Evolutionary conservation across 2,113 vertebrate genomes (phyloP), one percentile per base, ranked within the genome.

Genomic region (Noturus placidus): DNA sequence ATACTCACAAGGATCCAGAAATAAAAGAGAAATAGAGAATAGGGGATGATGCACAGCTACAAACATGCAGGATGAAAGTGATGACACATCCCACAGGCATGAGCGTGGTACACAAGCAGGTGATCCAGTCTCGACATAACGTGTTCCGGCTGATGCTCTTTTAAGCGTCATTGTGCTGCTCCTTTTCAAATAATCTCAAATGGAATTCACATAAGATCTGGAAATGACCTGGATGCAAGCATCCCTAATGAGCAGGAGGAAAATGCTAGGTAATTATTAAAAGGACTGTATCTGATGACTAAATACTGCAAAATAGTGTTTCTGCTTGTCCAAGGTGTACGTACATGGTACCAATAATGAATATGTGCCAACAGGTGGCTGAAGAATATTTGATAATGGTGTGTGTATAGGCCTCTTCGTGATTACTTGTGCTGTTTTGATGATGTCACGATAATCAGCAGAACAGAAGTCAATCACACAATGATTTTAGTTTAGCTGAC

Each of bases 11-110:
- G n/a, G 72, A 61, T 61, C 10, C 15, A 46, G 2, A 72, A 42
- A 72, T 74, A 72, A 30, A 70, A 91, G 92, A 90, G 91, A 87
- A 90, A 90, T 70, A 70, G 87, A 92, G 88, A 91, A 52, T 13
- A 80, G 19, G 67, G 13, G 25, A 79, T 81, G 30, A 82, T 46
- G 72, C 69, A 70, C 61, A 74, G 82, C 46, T 9, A 81, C 14
- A 69, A 81, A 35, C 35, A 81, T 38, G 25, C 27, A 63, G 69
- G 84, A 72, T n/a, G 76, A 81, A 74, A 81, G 65, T 57, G 50
- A 52, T 78, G 59, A 90, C 42, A 80, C 57, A 86, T 63, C 11
- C 3, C 33, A 15, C 50, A 46, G 84, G 79, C 59, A 88, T 61
- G 70, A 63, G 11, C 3, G 17, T 52, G 78, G 59, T 38, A 59